Percentiles rank a stretch among this genome's conserved stretches.
These are phyloP conservation scores for Ciconia maguari DNA, from an alignment of 2,113 vertebrate genomes.

Conservation along the genomic window DNA sequence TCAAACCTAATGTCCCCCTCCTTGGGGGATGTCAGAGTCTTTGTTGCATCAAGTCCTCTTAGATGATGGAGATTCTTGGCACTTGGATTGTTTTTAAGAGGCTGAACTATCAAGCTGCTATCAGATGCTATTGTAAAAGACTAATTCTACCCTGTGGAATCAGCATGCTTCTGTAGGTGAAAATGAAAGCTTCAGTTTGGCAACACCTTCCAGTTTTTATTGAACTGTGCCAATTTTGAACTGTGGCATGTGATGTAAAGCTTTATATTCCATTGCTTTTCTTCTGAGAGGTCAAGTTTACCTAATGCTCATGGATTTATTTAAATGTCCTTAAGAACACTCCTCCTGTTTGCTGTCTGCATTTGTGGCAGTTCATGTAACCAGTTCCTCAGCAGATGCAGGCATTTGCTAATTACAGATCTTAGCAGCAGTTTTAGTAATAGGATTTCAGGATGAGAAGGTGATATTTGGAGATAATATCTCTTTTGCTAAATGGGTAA, in stretches of 20 bases:
- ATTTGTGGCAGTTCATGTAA: slow-evolving; percentile 30
- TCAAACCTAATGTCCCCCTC: not conserved
- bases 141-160: not conserved
- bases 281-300: not conserved
- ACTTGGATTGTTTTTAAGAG: not conserved
- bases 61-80: not conserved
- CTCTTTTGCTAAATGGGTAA: not conserved
- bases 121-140: not conserved
- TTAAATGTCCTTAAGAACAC: not conserved
- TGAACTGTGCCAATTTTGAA: not conserved
- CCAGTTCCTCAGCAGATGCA: not conserved
- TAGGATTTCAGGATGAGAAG: not conserved
- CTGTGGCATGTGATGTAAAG: not conserved
- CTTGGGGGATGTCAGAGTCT: not conserved
- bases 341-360: not conserved
- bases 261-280: not conserved
- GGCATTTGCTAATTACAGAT: slow-evolving; percentile 34
- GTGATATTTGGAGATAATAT: not conserved
- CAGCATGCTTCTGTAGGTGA: not conserved
- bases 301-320: not conserved
- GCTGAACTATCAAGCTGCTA: not conserved
- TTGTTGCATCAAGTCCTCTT: not conserved
- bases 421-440: slow-evolving; percentile 29
- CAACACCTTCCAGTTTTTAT: not conserved
- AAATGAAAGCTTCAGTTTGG: not conserved